Conservation (phyloP, 1,140 invertebrate species). For the Lanistes nyassanus region DNA sequence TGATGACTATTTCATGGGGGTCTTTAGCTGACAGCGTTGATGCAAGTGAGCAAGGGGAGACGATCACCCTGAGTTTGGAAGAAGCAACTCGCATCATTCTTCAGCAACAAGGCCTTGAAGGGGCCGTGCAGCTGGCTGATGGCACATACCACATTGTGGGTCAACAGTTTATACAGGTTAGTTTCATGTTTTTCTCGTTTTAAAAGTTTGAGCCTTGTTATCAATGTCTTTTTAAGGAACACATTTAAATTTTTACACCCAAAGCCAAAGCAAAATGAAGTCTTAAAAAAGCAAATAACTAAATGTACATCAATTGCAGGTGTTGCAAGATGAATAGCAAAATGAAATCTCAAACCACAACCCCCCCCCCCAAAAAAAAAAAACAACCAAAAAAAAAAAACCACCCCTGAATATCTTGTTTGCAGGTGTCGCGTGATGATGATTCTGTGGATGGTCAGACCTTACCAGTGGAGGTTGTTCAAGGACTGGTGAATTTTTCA, state of each 20-base stretch:
- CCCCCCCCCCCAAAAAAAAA: neutral
- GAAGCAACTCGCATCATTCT: slow-evolving; percentile 49
- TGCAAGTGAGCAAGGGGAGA: slow-evolving; percentile 20
- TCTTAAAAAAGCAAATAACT: too few relatives aligned
- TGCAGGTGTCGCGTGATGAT: slow-evolving; percentile 29
- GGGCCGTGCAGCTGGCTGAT: slow-evolving; percentile 40
- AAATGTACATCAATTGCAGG: neutral
- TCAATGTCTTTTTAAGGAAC: neutral
- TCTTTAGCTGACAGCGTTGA: neutral
- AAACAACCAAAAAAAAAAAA: neutral
- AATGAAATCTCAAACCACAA: neutral
- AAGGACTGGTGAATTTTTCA: slow-evolving; percentile 10
- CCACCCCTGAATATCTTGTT: too few relatives aligned
- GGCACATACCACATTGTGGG: slow-evolving; percentile 51
- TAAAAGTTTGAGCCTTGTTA: neutral
- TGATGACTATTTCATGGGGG: neutral
- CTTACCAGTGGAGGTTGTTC: slow-evolving; percentile 31
- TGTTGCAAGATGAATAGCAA: slow-evolving; percentile 9
- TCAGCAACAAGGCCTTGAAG: slow-evolving; percentile 42
- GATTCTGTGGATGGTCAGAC: slow-evolving; percentile 28
- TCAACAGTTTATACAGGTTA: slow-evolving; percentile 39
- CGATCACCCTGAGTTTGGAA: slow-evolving; percentile 51
- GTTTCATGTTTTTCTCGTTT: neutral
- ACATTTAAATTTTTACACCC: neutral
- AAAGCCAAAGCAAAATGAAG: neutral